phyloP scores from a whole-genome alignment of 2,888 invertebrate species.

The Agonum fuliginosum region DNA sequence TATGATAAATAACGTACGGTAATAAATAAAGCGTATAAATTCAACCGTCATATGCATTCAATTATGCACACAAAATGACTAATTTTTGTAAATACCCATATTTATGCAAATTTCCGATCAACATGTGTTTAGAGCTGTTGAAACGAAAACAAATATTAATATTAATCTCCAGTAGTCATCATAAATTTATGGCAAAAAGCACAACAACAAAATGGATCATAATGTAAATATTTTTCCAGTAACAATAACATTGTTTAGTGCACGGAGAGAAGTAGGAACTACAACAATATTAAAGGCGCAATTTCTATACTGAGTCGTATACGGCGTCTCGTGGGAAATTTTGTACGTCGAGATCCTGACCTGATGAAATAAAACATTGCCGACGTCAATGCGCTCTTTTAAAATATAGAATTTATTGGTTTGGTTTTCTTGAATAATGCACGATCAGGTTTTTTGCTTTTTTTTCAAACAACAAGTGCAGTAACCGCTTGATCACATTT shows the following conservation, averaged over 20 bases:
- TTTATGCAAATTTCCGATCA: conserved; percentile 9
- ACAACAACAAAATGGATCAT: conserved; percentile 22
- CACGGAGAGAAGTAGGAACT: conserved; percentile 14
- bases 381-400: conserved; percentile 37
- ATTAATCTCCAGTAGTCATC: not conserved
- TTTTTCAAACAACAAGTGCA: too few species aligned
- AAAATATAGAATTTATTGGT: conserved; percentile 43
- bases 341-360: conserved; percentile 32
- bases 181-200: conserved; percentile 6
- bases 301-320: conserved; percentile 40
- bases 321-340: conserved; percentile 36
- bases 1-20: not conserved
- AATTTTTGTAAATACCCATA: conserved; percentile 18
- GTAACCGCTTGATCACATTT: too few species aligned
- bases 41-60: conserved; percentile 8
- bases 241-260: conserved; percentile 14
- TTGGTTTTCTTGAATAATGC: not conserved
- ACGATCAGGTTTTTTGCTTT: too few species aligned
- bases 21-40: conserved; percentile 8
- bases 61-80: conserved; percentile 14
- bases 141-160: conserved; percentile 23
- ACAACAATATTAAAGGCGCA: conserved; percentile 35
- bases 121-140: conserved; percentile 7
- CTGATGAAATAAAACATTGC: conserved; percentile 36
- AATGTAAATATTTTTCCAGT: conserved; percentile 27